A percentile compares a stretch with the other conserved stretches of the same genome.
Conservation (phyloP, 2,888 invertebrate genomes). For the Platycheirus albimanus region DNA sequence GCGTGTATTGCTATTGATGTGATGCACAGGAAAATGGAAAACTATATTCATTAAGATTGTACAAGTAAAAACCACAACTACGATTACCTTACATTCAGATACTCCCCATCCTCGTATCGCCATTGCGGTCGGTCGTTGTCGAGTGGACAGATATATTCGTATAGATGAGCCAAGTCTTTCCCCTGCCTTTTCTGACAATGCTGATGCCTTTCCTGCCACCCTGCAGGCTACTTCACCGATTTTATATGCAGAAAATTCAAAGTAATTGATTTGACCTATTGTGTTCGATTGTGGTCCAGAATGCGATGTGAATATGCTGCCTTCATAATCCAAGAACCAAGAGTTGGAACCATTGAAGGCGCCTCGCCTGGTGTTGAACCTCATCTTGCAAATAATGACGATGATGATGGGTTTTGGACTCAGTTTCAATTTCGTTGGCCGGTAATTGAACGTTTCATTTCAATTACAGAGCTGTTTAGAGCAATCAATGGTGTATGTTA, state of each 20-base stretch:
- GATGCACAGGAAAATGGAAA: constrained; percentile 69
- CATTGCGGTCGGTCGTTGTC: constrained; percentile 39
- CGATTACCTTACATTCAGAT: constrained; percentile 3
- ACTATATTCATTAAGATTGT: constrained; percentile 71
- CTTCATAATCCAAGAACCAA: constrained; percentile 7
- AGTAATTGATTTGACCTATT: constrained; percentile 74
- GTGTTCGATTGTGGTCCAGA: constrained; percentile 68
- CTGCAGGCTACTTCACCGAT: constrained; percentile 47
- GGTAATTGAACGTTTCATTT: constrained; percentile 71
- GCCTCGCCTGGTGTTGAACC: constrained; percentile 31
- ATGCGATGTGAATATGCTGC: constrained; percentile 54
- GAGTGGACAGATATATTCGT: constrained; percentile 48
- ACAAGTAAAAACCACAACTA: constrained; percentile 52
- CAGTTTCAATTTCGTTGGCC: constrained; percentile 52
- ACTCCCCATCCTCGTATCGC: constrained; percentile 6
- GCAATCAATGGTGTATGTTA: constrained; percentile 4
- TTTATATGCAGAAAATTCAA: constrained; percentile 73
- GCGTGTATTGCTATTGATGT: no score
- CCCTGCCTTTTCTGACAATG: no score
- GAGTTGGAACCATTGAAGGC: constrained; percentile 25
- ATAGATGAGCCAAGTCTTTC: constrained; percentile 28
- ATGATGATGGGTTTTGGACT: constrained; percentile 64
- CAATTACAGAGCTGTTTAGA: constrained; percentile 52
- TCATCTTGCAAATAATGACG: constrained; percentile 23
- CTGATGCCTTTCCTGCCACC: background rate